These are phyloP conservation scores for Phenganax subtilis DNA, from an alignment of 92 coral and sea anemone species.

Conservation along the genomic window DNA sequence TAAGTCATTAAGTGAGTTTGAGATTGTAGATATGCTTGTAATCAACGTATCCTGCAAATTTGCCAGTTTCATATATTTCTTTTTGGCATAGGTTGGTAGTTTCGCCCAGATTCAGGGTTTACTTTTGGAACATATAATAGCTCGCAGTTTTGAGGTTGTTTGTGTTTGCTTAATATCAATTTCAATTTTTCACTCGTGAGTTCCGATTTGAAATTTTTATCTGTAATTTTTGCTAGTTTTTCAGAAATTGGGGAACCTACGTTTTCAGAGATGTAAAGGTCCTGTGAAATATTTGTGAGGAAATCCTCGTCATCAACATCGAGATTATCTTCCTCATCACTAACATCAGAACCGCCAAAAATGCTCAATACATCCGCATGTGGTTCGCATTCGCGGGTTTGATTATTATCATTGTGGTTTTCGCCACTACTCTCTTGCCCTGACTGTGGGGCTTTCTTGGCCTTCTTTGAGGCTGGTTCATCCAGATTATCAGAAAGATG, in stretches of 20 bases:
- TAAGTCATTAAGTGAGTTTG: background rate
- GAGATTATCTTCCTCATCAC: background rate
- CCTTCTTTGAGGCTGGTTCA: no score
- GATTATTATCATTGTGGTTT: background rate
- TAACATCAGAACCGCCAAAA: background rate
- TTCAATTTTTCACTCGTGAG: no score
- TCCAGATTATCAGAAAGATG: no score
- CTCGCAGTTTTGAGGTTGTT: background rate
- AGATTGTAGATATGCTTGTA: no score
- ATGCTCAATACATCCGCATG: background rate
- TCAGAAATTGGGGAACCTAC: background rate
- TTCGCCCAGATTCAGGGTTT: constrained; percentile 6
- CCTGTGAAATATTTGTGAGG: no score
- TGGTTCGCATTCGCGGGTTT: background rate
- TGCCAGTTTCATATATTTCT: background rate
- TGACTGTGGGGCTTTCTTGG: background rate
- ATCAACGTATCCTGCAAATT: no score
- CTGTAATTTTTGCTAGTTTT: no score
- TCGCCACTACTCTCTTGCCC: background rate
- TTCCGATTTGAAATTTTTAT: no score
- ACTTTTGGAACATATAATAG: background rate
- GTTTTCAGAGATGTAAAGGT: background rate
- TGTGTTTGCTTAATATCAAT: no score
- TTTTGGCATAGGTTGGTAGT: background rate
- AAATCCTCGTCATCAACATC: background rate